Base-by-base conservation (phyloP, 2,888 invertebrate genomes). In the Trichacis sp. region DNA sequence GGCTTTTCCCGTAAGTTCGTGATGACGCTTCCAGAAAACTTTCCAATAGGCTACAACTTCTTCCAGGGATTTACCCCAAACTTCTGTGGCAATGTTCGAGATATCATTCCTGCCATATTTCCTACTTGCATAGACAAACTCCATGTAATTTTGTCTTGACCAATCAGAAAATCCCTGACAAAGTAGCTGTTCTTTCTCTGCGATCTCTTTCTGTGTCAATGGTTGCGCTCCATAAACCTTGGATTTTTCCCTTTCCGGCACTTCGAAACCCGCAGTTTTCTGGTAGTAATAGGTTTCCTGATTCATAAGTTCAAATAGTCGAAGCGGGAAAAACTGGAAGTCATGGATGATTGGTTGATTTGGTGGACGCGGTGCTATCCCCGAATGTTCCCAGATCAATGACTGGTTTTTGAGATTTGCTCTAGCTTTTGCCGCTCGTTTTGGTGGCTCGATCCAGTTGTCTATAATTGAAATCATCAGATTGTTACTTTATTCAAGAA, bases 261-360 rank as follows among this genome's bases (percentile, higher is more conserved):
- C 97, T 77, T 93, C 93, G 85, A 95, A 99, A 74, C 96, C 94
- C 15, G 99, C 90, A 0, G 95, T 93, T 86, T 98, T 98, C 18
- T 98, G 88, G 86, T 95, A 99, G 81, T 91, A 95, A 82, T 98
- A 98, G 73, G 98, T 98, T 85, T 99, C 99, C 83, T 97, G 96
- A 84, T 99, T 98, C 15, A 99, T 87, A 19, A 99, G 89, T 85
- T 99, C 98, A 84, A 98, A 98, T 0, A 99, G 88, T 69, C 98
- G 89, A 1, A 97, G 96, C 2, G 99, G 99, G 86, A 97, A 99
- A 85, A 99, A 99, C 85, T 99, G 99, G 84, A 98, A 99, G 86
- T 99, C 99, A 87, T 98, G 98, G 0, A 99, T 97, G 73, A 97
- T 97, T 0, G 99, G 99, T 82, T 99, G 98, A 82, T 98, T 99